Evolutionary conservation across 2,888 invertebrate species (phyloP).

Genomic region (Drosophila setosimentum): DNA sequence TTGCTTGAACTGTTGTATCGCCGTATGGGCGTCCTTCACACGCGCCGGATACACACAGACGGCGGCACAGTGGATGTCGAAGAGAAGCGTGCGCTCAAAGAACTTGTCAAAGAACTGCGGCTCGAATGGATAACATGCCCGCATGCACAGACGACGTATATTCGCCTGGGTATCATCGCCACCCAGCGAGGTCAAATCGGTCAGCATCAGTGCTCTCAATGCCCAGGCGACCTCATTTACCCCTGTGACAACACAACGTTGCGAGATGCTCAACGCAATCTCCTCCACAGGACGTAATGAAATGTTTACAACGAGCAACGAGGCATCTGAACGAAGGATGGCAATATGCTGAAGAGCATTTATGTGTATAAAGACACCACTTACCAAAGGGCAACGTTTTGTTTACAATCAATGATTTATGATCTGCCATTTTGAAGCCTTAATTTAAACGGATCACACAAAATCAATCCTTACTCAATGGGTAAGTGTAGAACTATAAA

Average conservation of each 20-base stretch:
- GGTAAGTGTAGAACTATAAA: background rate
- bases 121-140: conserved; percentile 87
- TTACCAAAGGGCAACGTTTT: conserved; percentile 80
- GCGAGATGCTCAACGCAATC: conserved; percentile 86
- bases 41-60: conserved; percentile 98
- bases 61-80: conserved; percentile 90
- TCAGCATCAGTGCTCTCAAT: conserved; percentile 92
- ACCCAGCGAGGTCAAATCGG: conserved; percentile 96
- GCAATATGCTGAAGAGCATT: background rate
- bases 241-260: conserved; percentile 74
- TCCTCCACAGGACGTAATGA: conserved; percentile 87
- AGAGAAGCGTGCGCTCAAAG: conserved; percentile 69
- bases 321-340: conserved; percentile 51
- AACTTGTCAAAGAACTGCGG: conserved; percentile 68
- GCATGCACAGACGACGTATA: conserved; percentile 91
- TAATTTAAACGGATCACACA: background rate
- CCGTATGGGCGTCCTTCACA: conserved; percentile 89
- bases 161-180: conserved; percentile 92
- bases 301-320: conserved; percentile 85
- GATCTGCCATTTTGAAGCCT: conserved; percentile 34
- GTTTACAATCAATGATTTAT: conserved; percentile 67
- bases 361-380: background rate
- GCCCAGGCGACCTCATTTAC: conserved; percentile 91
- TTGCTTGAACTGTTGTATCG: conserved; percentile 87
- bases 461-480: background rate